Evolutionary conservation across 1,140 invertebrate genomes (phyloP).

Genomic region (Bombus haemorrhoidalis): DNA sequence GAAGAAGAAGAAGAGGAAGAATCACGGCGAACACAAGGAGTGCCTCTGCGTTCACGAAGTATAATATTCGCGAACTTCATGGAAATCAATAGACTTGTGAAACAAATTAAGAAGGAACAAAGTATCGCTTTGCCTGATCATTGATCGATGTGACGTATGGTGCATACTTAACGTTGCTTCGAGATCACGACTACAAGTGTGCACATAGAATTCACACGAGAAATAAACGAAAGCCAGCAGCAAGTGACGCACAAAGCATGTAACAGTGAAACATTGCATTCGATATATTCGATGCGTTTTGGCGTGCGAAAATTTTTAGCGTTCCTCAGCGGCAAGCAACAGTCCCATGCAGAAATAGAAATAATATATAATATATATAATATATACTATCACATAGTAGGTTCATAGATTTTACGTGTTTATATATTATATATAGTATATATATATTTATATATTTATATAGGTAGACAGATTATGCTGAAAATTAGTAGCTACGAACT

Average conservation of each 20-base stretch:
- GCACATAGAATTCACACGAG: background rate
- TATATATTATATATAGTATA: background rate
- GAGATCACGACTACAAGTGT: background rate
- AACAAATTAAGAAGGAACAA: background rate
- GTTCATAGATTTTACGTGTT: background rate
- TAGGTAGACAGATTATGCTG: conserved; percentile 25
- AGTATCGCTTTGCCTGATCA: conserved; percentile 22
- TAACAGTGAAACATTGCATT: background rate
- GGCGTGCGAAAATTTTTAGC: background rate
- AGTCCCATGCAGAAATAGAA: conserved; percentile 29
- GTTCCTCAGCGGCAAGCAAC: background rate
- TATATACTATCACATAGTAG: background rate
- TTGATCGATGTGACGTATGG: conserved; percentile 38
- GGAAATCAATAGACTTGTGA: background rate
- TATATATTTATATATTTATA: background rate
- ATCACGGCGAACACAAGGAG: background rate
- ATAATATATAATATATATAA: background rate
- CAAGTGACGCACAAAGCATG: background rate
- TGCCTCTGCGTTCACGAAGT: background rate
- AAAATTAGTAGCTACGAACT: conserved; percentile 53
- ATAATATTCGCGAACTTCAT: background rate
- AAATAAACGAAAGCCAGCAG: background rate
- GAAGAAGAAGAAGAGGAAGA: background rate
- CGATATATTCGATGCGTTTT: background rate
- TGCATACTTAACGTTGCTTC: conserved; percentile 17